Evolutionary conservation across 2,113 vertebrate species (phyloP), one percentile per base, ranked within the genome.

Genomic region (Halichoeres trimaculatus): DNA sequence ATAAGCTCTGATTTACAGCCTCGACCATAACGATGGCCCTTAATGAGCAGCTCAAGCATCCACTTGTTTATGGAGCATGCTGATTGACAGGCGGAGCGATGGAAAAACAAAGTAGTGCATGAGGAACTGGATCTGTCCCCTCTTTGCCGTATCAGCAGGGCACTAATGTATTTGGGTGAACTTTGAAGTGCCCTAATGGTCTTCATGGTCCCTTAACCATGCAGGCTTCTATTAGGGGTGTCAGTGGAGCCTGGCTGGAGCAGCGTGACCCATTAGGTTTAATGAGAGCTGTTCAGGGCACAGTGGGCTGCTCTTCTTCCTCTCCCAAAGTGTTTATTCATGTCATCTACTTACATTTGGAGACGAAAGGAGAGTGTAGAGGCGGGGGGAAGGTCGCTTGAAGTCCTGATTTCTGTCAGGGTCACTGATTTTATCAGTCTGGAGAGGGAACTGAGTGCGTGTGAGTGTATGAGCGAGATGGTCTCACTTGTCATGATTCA

Each of bases 181-280:
- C 91, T 93, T 93, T 93, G 91, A 93, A 92, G 92, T 91, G 77
- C 78, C 90, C 84, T 93, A 93, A 92, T 92, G 88, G 91, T 89
- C 89, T 85, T 90, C 87, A 91, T 90, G 89, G 88, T 91, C 86
- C 84, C 67, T 77, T 89, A 86, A 92, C 88, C 84, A 54, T 82
- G 78, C 84, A 79, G 88, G 61, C 80, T 77, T 90, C 85, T 89
- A 91, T 92, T 91, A 91, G 80, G 88, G 86, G 78, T 90, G 89
- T 88, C 89, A 86, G 77, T 87, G 86, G 82, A 92, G 91, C 88
- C 91, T 86, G 83, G 87, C 84, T 87, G 73, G 83, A 89, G 81
- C 90, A 86, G 83, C 70, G 83, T 90, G 88, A 91, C 90, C 91
- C 74, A 90, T 91, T 90, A 88, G 84, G 61, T 87, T 89, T 93